phyloP scores from a whole-genome alignment of 2,888 invertebrate species.

The Melinaea menophilus region DNA sequence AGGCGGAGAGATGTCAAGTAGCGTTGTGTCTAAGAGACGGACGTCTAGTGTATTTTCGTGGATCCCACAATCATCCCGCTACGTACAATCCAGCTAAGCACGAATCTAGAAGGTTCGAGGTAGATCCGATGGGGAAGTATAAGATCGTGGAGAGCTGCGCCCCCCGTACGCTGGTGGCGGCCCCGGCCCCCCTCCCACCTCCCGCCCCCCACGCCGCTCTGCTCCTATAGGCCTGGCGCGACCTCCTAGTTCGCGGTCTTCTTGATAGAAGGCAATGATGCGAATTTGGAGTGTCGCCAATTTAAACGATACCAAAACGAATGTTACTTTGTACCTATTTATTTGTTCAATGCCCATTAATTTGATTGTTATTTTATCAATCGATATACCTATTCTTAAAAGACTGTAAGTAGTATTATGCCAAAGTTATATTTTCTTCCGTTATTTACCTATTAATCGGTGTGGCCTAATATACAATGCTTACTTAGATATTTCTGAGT shows the following conservation, averaged over 20 bases:
- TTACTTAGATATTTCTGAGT: conserved; percentile 22
- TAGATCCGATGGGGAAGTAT: conserved; percentile 74
- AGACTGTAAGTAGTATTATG: conserved; percentile 23
- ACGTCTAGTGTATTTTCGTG: conserved; percentile 69
- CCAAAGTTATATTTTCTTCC: conserved; percentile 21
- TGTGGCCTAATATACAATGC: conserved; percentile 4
- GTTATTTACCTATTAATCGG: neutral
- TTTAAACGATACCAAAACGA: neutral
- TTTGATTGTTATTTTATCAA: conserved; percentile 10
- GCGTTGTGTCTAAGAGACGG: conserved; percentile 71
- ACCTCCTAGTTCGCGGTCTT: conserved; percentile 72
- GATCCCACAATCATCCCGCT: conserved; percentile 67
- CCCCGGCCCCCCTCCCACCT: conserved; percentile 50
- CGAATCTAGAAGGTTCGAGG: conserved; percentile 67
- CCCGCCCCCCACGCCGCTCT: conserved; percentile 63
- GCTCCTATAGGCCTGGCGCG: conserved; percentile 75
- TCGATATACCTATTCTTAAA: conserved; percentile 15
- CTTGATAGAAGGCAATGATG: conserved; percentile 63
- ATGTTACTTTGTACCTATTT: neutral
- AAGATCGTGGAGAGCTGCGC: conserved; percentile 62
- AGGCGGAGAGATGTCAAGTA: conserved; percentile 71
- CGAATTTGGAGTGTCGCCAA: conserved; percentile 61
- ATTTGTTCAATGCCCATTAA: neutral
- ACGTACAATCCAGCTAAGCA: conserved; percentile 71
- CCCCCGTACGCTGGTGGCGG: conserved; percentile 40